These are phyloP conservation scores for Mycteria americana DNA, from an alignment of 2,797 vertebrate genomes.

Conservation along the genomic window DNA sequence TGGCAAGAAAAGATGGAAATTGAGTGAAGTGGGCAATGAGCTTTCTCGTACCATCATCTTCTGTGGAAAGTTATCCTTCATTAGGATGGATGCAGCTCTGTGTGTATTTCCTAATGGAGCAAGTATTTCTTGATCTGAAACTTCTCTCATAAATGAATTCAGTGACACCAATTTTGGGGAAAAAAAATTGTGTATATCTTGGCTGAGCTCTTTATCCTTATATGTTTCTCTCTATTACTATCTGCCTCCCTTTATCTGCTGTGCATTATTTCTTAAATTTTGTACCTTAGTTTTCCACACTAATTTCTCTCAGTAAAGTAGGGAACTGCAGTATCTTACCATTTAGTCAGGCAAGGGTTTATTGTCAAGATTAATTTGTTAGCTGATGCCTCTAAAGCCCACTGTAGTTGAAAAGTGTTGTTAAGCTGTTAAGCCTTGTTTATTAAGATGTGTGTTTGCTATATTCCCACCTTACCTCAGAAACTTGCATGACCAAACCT, in stretches of 20 bases:
- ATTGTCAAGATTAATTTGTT: slow-evolving; percentile 39
- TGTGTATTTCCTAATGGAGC: background rate
- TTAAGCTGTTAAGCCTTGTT: slow-evolving; percentile 8
- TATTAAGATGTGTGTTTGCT: background rate
- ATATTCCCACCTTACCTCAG: background rate
- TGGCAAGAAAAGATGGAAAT: background rate
- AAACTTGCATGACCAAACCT: background rate
- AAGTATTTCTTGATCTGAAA: background rate
- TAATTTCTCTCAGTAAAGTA: background rate
- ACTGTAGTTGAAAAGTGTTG: background rate
- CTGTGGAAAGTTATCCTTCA: background rate
- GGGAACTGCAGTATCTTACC: background rate
- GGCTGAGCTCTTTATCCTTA: background rate
- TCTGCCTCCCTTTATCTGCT: background rate
- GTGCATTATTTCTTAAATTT: background rate
- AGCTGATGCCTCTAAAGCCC: background rate
- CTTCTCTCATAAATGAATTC: background rate
- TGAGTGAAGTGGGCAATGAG: background rate
- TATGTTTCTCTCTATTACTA: background rate
- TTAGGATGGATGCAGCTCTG: background rate
- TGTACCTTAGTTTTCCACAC: background rate
- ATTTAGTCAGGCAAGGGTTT: background rate
- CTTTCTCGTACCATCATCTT: background rate
- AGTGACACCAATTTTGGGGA: background rate
- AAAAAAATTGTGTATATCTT: background rate